Conservation (phyloP, 1,140 invertebrate genomes). For the Mactra quadrangularis region DNA sequence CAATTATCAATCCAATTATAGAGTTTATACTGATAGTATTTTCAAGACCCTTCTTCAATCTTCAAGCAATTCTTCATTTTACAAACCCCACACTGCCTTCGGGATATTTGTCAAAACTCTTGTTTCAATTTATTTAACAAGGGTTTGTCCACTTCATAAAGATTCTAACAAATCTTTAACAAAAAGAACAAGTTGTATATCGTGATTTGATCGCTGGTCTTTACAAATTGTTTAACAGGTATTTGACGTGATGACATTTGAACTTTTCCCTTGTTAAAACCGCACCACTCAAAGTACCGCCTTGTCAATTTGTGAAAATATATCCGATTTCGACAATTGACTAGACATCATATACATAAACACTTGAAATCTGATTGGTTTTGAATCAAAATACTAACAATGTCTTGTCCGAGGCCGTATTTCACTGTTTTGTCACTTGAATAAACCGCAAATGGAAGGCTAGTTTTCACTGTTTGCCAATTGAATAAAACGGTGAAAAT, state of each 20-base stretch:
- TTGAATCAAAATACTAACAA: not conserved
- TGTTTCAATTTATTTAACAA: no score
- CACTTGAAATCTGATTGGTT: not conserved
- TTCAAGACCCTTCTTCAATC: no score
- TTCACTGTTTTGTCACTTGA: constrained; percentile 21
- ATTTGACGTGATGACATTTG: constrained; percentile 4
- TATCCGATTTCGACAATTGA: constrained; percentile 15
- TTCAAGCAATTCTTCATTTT: no score
- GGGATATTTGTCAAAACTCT: no score
- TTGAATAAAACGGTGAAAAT: constrained; percentile 24
- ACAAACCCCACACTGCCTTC: no score
- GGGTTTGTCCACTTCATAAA: no score
- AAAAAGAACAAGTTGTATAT: not conserved
- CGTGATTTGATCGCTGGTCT: constrained; percentile 20
- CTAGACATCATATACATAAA: not conserved
- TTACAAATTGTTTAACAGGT: constrained; percentile 18
- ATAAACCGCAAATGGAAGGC: constrained; percentile 24
- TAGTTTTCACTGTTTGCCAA: constrained; percentile 6
- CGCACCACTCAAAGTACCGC: not conserved
- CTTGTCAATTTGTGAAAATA: constrained; percentile 50
- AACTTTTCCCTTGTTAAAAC: constrained; percentile 13
- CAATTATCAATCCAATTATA: no score
- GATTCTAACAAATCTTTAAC: no score
- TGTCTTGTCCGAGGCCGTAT: constrained; percentile 3
- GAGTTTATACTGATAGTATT: no score